phyloP scores from a whole-genome alignment of 1,140 invertebrate species.

The Sycophaga agraensis region DNA sequence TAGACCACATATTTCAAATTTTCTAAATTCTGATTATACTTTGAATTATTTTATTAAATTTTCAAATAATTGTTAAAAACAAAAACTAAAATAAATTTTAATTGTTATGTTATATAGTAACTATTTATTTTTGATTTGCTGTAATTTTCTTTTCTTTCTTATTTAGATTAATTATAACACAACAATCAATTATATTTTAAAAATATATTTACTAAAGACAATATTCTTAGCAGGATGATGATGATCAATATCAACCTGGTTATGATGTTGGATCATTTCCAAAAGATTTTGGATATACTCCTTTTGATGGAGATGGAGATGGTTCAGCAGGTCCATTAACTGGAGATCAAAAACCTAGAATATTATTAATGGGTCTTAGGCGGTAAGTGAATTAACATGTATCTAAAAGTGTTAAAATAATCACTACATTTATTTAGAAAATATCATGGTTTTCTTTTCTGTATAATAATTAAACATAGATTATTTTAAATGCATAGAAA shows the following conservation, averaged over 20 bases:
- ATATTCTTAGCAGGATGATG: conserved; percentile 48
- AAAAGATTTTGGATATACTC: conserved; percentile 90
- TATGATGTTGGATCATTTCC: conserved; percentile 82
- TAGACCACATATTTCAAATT: too few species aligned
- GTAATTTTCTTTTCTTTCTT: too few species aligned
- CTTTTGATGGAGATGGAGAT: conserved; percentile 77
- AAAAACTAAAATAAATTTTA: too few species aligned
- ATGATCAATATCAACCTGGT: conserved; percentile 55
- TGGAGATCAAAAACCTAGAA: conserved; percentile 84
- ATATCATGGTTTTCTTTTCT: neutral
- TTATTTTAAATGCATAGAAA: too few species aligned
- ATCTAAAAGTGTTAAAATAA: neutral
- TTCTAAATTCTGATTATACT: too few species aligned
- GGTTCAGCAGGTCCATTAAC: conserved; percentile 62
- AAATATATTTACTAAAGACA: neutral
- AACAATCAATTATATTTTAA: neutral
- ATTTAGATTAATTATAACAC: too few species aligned
- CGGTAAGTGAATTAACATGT: conserved; percentile 61
- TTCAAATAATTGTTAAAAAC: too few species aligned
- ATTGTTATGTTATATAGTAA: too few species aligned
- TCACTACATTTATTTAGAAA: neutral
- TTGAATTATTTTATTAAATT: too few species aligned
- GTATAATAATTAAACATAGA: too few species aligned
- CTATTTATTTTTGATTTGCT: too few species aligned
- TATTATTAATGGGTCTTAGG: conserved; percentile 92